Base-by-base conservation (phyloP, 2,888 invertebrate species). In the Drosophila mimica region DNA sequence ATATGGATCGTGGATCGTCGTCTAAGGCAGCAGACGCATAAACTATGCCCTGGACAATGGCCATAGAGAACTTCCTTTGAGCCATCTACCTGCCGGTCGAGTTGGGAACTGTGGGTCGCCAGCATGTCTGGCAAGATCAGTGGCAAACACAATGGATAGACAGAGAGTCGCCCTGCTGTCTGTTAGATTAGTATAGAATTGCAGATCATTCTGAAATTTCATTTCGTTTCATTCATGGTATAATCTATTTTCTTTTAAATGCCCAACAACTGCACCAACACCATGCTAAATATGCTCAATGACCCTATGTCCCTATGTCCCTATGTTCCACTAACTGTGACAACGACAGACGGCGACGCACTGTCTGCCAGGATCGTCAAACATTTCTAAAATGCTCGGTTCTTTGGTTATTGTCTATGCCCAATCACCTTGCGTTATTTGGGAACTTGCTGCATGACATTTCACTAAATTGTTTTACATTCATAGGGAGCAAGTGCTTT, bases 121-220 rank as follows among this genome's bases (percentile, higher is more conserved):
- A 88, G 88, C 74, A 79, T 88, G 88, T 88, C 88, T 88, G 87
- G 79, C 85, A 74, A 78, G 89, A 89, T 81, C 89, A 81, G 75
- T 62, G 70, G 68, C 34, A 57, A 54, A 65, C 4, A 79, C 74
- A 81, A 81, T 78, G 69, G 76, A 58, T 30, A 70, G 52, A 72
- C 8, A 59, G 34, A 52, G 52, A 76, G 81, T 74, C 79, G 69
- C 81, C 79, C 79, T 75, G 79, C 72, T 73, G 78, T 75, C 71
- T 76, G 73, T 64, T 85, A 86, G 85, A 88, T 86, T 86, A 86
- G 87, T 86, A 89, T 73, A 89, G 85, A 89, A 88, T 89, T 86
- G 87, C 84, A 80, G 87, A 89, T 85, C 87, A 87, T 89, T 86
- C 85, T 89, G 85, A 89, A 88, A 87, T 87, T 87, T 89, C 83